These are phyloP conservation scores for Symphodus melops DNA, from an alignment of 2,113 vertebrate species.

Conservation along the genomic window DNA sequence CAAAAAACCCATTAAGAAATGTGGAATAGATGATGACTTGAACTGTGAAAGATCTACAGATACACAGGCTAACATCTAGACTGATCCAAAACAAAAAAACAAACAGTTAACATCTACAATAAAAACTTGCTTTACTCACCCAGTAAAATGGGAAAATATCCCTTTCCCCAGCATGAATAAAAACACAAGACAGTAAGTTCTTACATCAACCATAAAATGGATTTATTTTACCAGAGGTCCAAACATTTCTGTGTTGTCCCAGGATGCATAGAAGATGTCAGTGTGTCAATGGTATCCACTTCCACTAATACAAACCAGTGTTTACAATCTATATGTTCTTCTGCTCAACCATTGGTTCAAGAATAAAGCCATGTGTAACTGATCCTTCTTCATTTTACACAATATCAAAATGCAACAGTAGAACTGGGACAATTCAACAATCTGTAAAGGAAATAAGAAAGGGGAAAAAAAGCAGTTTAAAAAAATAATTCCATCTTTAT, in stretches of 20 bases:
- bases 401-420: conserved; percentile 55
- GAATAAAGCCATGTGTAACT: conserved; percentile 40
- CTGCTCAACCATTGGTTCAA: conserved; percentile 44
- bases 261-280: conserved; percentile 76
- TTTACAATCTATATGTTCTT: conserved; percentile 52
- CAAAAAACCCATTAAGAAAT: too few relatives aligned
- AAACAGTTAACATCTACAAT: background rate
- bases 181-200: conserved; percentile 41
- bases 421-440: conserved; percentile 51
- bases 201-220: conserved; percentile 81
- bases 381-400: conserved; percentile 18
- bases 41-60: too few relatives aligned
- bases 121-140: background rate
- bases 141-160: too few relatives aligned
- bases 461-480: conserved; percentile 40
- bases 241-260: conserved; percentile 72
- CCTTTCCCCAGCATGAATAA: background rate
- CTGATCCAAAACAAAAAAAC: background rate
- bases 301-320: conserved; percentile 64
- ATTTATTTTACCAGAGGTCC: conserved; percentile 82
- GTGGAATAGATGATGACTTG: too few relatives aligned
- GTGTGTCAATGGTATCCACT: conserved; percentile 54
- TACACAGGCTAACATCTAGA: background rate
- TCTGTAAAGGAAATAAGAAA: conserved; percentile 28
- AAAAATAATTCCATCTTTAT: conserved; percentile 67